Percentiles rank a stretch among this genome's conserved stretches.
These are phyloP conservation scores for Gadus chalcogrammus DNA, from an alignment of 2,113 vertebrate species.

Conservation along the genomic window DNA sequence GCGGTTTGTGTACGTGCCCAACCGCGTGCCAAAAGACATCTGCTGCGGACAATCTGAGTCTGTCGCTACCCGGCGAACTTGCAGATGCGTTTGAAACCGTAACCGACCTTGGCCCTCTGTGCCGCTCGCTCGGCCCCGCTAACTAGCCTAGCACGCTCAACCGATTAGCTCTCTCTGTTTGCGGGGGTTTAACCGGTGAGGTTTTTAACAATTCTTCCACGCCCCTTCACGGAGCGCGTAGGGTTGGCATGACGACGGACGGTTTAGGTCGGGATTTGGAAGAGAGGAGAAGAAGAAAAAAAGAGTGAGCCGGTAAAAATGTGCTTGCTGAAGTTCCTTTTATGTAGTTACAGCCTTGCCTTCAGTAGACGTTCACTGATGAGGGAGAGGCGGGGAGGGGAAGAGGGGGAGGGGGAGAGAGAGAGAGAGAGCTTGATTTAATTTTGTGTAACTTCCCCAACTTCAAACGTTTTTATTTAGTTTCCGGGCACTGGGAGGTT, in stretches of 20 bases:
- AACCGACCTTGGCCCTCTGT: background rate
- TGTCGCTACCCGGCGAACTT: constrained; percentile 12
- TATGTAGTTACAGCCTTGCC: no score
- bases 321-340: no score
- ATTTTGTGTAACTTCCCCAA: no score
- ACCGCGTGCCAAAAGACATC: constrained; percentile 42
- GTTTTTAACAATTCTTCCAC: background rate
- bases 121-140: background rate
- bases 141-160: no score
- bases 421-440: no score
- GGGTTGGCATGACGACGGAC: constrained; percentile 4
- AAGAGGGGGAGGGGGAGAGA: no score
- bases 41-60: constrained; percentile 20
- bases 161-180: background rate
- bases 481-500: no score
- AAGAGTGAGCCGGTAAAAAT: no score
- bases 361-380: no score
- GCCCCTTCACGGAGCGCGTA: background rate
- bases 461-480: no score
- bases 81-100: background rate
- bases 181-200: background rate
- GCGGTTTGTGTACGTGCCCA: constrained; percentile 42
- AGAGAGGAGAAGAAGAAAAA: no score
- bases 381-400: no score
- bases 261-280: background rate